Base-by-base conservation (phyloP, 2,797 vertebrate genomes). In the Xiphophorus birchmanni region DNA sequence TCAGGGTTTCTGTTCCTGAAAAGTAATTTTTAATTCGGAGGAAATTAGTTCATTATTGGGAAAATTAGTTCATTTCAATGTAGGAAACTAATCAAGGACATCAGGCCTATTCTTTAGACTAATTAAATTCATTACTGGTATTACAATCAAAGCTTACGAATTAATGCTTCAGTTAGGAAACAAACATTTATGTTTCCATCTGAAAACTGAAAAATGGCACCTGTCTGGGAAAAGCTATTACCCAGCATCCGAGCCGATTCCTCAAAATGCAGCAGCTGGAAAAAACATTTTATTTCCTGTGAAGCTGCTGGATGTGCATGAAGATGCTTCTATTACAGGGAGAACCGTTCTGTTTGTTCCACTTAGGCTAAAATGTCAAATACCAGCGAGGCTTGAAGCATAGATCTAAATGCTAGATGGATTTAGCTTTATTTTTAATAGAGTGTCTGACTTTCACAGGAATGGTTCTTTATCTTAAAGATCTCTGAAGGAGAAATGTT, bases 31-130 rank as follows among this genome's bases (percentile, higher is more conserved):
- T 81, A 73, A 80, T 54, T 72, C 42, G 29, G 54, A 80, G 76
- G 77, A 88, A 90, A 85, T 86, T 0, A 89, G 74, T 80, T 87
- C 10, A 74, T 78, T 83, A 79, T 79, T 80, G 72, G 50, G 73
- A 40, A 85, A 82, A 86, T 88, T 18, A 45, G 69, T 79, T 35
- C 0, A 67, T 84, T 74, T 73, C 71, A 67, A 76, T 77, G 52
- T 54, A 72, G 77, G 37, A 80, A 83, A 80, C 48, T 75, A 50
- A 75, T 80, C 35, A 17, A 76, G 32, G n/a, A 67, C 17, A 69
- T 77, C 44, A 79, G 81, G 29, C 63, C 52, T n/a, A 73, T 82
- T 79, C 75, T 26, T 21, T 45, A 82, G 65, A 67, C 45, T 86
- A 83, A 85, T 89, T 84, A 76, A 60, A 82, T 42, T 47, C 56